These are phyloP conservation scores for Drosophila leonis DNA, from an alignment of 2,888 invertebrate genomes.

Conservation along the genomic window DNA sequence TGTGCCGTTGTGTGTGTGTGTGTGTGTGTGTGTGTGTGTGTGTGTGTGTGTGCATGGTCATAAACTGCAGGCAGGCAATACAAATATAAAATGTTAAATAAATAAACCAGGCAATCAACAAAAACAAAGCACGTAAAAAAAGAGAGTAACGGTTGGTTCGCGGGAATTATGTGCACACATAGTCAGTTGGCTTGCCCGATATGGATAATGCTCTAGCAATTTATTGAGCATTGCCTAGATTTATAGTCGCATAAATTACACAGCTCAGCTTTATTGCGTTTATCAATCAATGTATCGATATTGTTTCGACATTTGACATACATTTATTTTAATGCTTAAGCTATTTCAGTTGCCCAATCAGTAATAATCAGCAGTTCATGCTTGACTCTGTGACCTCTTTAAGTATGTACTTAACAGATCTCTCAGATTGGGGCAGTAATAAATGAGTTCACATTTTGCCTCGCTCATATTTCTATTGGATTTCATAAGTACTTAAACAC, in stretches of 20 bases:
- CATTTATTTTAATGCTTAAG: constrained; percentile 30
- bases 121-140: constrained; percentile 9
- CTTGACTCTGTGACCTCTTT: neutral
- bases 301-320: constrained; percentile 38
- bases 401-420: neutral
- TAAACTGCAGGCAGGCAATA: constrained; percentile 73
- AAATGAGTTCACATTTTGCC: neutral
- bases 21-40: constrained; percentile 39
- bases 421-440: neutral
- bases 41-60: constrained; percentile 47
- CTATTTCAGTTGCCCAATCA: constrained; percentile 6
- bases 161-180: constrained; percentile 19
- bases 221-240: constrained; percentile 34
- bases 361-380: constrained; percentile 9
- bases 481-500: neutral
- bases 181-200: constrained; percentile 19
- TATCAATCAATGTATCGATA: constrained; percentile 40
- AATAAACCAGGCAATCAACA: constrained; percentile 62
- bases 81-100: constrained; percentile 79
- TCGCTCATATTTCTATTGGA: neutral
- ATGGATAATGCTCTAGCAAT: constrained; percentile 22
- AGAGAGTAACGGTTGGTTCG: neutral
- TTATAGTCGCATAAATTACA: constrained; percentile 47
- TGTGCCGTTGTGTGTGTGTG: constrained; percentile 5
- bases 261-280: constrained; percentile 12